phyloP scores from a whole-genome alignment of 2,797 vertebrate genomes.

The Paratrypauchen microcephalus region DNA sequence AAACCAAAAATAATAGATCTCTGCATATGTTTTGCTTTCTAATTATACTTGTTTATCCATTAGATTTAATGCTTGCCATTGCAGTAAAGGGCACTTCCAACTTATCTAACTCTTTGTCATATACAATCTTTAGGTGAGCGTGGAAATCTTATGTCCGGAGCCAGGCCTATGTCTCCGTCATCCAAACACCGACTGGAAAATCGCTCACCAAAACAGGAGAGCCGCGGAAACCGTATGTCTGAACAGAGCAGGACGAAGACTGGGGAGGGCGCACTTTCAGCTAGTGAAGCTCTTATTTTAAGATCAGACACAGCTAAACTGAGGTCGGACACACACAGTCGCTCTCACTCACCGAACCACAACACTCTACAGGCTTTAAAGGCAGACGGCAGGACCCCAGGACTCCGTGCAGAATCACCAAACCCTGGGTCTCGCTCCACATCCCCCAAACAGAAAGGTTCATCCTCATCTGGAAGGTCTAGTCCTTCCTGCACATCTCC shows the following conservation, averaged over 20 bases:
- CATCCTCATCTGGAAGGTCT: constrained; percentile 81
- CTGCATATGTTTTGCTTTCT: background rate
- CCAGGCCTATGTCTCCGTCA: constrained; percentile 82
- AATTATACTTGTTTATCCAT: constrained; percentile 10
- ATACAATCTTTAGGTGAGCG: constrained; percentile 85
- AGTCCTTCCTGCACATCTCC: constrained; percentile 85
- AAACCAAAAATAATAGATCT: background rate
- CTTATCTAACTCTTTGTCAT: constrained; percentile 47
- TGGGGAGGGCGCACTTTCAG: constrained; percentile 84
- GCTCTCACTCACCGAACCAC: constrained; percentile 97
- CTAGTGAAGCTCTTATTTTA: constrained; percentile 91
- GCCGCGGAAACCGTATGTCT: constrained; percentile 80
- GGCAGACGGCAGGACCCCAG: constrained; percentile 86
- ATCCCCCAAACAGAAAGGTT: constrained; percentile 92
- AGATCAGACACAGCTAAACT: constrained; percentile 94
- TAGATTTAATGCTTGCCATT: background rate
- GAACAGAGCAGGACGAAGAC: constrained; percentile 88
- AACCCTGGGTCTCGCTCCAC: constrained; percentile 90
- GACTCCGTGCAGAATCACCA: constrained; percentile 90
- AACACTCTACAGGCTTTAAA: constrained; percentile 96
- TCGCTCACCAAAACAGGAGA: constrained; percentile 87
- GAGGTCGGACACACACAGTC: constrained; percentile 94
- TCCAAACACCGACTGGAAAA: constrained; percentile 90
- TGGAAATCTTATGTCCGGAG: constrained; percentile 82
- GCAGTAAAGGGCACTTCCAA: background rate